Evolutionary conservation across 2,888 invertebrate species (phyloP), one percentile per base, ranked within the genome.

Genomic region (Ennomos erosarius): DNA sequence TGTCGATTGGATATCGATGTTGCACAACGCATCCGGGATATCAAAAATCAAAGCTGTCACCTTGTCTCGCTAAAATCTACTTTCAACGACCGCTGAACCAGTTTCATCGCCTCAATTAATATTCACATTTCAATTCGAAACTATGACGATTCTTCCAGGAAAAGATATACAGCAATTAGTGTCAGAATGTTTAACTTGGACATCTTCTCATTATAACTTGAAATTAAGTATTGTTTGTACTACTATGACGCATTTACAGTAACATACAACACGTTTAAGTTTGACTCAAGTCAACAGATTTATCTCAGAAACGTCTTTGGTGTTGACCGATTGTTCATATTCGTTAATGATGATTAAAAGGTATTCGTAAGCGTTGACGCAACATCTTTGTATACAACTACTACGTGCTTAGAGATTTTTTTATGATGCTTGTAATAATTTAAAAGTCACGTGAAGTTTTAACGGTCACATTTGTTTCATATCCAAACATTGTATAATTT

Each of bases 371-470:
- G 35, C 53, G 33, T 39, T 58, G 53, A 58, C 58, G 58, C 58
- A 58, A 58, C 13, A n/a, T 36, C 26, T 42, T 42, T 48, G 26
- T 53, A 10, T 52, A 37, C 39, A 47, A 8, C 12, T 9, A 8
- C n/a, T 9, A 59, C 59, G 59, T 59, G 59, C 48, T 48, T 47
- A 35, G 34, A 43, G 13, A 10, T 47, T 47, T 45, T 62, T 64
- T 56, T 57, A 55, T 46, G 55, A 54, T 34, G 37, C 44, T 54
- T 57, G 59, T 54, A 47, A 52, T 59, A 54, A 38, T 55, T 55
- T 44, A 55, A 34, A 56, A 64, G 61, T 68, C 64, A 64, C 68
- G 62, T 61, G 64, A 55, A 55, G 46, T 43, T 50, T 51, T 55
- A 55, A 50, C 59, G 46, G 51, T 59, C 49, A 57, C 55, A 43